These are phyloP conservation scores for Ophthalmolycus amberensis DNA, from an alignment of 2,113 vertebrate genomes.

Conservation along the genomic window DNA sequence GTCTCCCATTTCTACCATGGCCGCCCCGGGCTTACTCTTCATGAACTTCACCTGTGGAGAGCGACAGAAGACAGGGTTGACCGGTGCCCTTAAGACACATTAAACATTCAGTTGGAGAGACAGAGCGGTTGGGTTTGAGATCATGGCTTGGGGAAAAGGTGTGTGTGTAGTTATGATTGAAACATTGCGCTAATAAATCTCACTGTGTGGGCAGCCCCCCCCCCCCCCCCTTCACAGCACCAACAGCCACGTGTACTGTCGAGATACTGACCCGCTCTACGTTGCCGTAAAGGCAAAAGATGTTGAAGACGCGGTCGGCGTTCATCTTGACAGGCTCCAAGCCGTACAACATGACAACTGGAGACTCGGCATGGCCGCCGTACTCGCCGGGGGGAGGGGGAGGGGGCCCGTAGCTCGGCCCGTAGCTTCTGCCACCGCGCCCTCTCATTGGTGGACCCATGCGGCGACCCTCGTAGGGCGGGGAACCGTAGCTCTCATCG, in stretches of 20 bases:
- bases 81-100: neutral
- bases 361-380: constrained; percentile 90
- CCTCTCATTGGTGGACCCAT: constrained; percentile 91
- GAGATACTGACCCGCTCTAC: constrained; percentile 89
- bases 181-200: neutral
- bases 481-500: constrained; percentile 91
- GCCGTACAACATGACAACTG: constrained; percentile 93
- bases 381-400: constrained; percentile 90
- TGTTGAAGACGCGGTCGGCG: constrained; percentile 92
- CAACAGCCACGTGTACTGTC: neutral
- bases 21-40: constrained; percentile 96
- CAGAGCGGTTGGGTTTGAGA: too few species aligned
- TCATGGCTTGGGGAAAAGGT: neutral
- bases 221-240: too few species aligned
- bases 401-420: constrained; percentile 87
- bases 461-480: constrained; percentile 89
- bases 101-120: neutral
- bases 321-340: constrained; percentile 92
- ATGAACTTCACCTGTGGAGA: constrained; percentile 91
- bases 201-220: too few species aligned
- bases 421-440: constrained; percentile 84
- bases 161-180: neutral
- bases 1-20: constrained; percentile 98
- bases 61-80: neutral
- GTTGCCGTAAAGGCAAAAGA: constrained; percentile 95